Evolutionary conservation across 2,888 invertebrate species (phyloP).

Genomic region (Nezara viridula): DNA sequence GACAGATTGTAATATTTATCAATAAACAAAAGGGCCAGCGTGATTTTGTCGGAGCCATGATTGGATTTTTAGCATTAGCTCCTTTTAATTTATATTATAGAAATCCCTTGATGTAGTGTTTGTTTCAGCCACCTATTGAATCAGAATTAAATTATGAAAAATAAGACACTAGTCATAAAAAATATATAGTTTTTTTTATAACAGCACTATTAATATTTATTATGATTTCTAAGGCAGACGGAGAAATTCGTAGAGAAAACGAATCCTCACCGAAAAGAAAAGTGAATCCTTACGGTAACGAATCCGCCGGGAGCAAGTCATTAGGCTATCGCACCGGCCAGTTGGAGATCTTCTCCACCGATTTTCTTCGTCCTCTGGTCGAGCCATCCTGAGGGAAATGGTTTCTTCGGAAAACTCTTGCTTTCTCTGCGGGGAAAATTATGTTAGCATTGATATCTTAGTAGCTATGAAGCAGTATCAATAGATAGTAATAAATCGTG

Average conservation of each 20-base stretch:
- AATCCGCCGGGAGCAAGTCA: slow-evolving; percentile 25
- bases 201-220: not conserved
- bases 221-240: not conserved
- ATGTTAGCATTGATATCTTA: slow-evolving; percentile 32
- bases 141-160: too few species aligned
- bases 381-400: not conserved
- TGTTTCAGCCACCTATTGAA: too few species aligned
- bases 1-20: too few species aligned
- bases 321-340: not conserved
- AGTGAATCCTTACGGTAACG: slow-evolving; percentile 20
- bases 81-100: too few species aligned
- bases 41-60: too few species aligned
- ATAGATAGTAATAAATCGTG: not conserved
- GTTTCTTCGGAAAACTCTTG: not conserved
- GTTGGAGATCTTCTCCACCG: not conserved
- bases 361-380: not conserved
- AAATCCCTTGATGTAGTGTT: too few species aligned
- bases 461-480: not conserved
- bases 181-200: too few species aligned
- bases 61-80: too few species aligned
- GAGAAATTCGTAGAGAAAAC: slow-evolving; percentile 24
- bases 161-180: too few species aligned
- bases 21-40: too few species aligned
- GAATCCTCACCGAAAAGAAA: not conserved
- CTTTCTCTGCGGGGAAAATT: not conserved